Conservation (phyloP, 35 echinoderm and acorn worm genomes). For the Lytechinus variegatus region DNA sequence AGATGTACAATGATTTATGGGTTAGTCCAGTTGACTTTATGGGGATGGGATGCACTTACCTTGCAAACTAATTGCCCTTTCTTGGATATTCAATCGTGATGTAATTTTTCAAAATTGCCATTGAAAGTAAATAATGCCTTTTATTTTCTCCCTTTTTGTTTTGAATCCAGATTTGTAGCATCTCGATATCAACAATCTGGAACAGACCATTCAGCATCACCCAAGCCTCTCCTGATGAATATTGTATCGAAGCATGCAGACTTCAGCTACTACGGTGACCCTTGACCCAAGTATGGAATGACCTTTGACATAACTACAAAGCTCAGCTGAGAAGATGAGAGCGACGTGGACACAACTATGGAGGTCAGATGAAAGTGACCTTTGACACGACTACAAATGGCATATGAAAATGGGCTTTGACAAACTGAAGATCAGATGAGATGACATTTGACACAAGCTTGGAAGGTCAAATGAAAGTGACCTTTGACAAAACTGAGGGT, state of each 20-base stretch:
- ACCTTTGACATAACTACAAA: background rate
- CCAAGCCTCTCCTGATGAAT: background rate
- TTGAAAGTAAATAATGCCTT: background rate
- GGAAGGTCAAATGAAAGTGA: too few species aligned
- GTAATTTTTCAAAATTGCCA: background rate
- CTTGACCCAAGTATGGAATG: background rate
- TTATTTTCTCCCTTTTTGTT: background rate
- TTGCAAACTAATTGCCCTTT: background rate
- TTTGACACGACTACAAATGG: too few species aligned
- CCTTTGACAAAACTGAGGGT: too few species aligned
- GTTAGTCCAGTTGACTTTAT: background rate
- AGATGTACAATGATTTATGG: background rate
- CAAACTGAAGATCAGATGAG: too few species aligned
- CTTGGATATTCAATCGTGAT: background rate
- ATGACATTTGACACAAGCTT: too few species aligned
- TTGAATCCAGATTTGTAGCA: slow-evolving; percentile 15
- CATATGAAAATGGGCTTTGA: too few species aligned
- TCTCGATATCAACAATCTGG: background rate
- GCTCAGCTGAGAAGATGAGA: too few species aligned
- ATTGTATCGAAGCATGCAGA: background rate
- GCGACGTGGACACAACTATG: too few species aligned
- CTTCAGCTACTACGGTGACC: background rate
- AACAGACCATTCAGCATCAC: background rate
- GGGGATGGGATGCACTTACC: too few species aligned
- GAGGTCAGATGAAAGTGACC: too few species aligned